Percentiles rank a stretch among this genome's conserved stretches.
These are phyloP conservation scores for Drosophila kokeensis DNA, from an alignment of 2,888 invertebrate species.

Conservation along the genomic window DNA sequence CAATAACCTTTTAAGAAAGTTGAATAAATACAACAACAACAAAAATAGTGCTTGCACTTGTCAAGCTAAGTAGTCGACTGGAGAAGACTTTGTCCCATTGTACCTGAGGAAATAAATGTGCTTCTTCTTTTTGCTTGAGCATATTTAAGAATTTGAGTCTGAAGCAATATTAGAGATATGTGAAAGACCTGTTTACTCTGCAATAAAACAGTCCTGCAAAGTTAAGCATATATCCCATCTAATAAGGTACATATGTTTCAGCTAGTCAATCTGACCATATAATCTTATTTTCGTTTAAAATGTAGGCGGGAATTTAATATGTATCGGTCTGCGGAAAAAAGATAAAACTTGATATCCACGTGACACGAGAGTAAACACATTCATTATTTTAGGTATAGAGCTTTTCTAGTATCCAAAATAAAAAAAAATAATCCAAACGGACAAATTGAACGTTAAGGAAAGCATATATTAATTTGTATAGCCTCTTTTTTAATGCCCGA, in stretches of 20 bases:
- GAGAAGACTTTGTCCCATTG: background rate
- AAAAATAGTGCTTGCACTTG: background rate
- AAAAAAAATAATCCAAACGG: background rate
- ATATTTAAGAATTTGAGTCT: background rate
- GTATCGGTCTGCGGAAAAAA: background rate
- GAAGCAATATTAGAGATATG: too few relatives aligned
- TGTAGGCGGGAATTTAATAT: background rate
- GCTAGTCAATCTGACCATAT: background rate
- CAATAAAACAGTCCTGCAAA: background rate
- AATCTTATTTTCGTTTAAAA: background rate
- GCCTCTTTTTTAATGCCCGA: rapidly evolving
- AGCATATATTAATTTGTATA: background rate
- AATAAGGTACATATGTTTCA: background rate
- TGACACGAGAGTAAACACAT: background rate
- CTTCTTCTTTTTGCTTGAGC: background rate
- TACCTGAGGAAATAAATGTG: background rate
- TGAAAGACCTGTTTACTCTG: background rate
- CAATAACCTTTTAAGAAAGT: background rate
- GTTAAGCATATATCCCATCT: background rate
- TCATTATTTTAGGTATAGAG: background rate
- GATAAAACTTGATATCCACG: background rate
- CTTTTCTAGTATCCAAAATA: background rate
- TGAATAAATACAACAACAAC: background rate
- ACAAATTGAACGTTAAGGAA: background rate
- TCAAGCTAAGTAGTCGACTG: background rate